Evolutionary conservation across 53 echinoderm and acorn worm species (phyloP).

Genomic region (Henricia sp.): DNA sequence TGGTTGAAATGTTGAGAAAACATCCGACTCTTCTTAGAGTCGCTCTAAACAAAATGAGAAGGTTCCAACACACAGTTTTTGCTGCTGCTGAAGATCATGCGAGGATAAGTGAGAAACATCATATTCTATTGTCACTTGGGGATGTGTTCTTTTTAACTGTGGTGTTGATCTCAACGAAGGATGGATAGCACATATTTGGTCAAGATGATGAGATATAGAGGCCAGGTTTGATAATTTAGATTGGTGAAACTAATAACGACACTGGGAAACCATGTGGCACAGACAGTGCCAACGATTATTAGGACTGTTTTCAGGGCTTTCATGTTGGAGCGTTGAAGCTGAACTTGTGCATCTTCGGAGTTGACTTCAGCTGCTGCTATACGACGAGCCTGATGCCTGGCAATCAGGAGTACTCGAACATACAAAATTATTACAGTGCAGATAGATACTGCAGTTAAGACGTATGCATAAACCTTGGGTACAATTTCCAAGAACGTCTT

Average conservation of each 20-base stretch:
- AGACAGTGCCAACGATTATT: conserved; percentile 6
- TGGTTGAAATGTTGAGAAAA: too few species aligned
- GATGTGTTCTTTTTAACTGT: too few species aligned
- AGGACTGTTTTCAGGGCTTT: conserved; percentile 19
- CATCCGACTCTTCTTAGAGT: too few species aligned
- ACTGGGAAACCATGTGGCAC: not conserved
- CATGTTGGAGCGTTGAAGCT: conserved; percentile 17
- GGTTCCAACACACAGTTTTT: not conserved
- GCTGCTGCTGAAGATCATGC: not conserved
- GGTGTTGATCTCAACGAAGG: not conserved
- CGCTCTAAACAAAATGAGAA: not conserved
- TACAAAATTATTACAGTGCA: not conserved
- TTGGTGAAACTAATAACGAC: too few species aligned
- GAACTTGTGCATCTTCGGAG: conserved; percentile 18
- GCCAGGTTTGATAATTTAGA: too few species aligned
- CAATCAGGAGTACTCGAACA: not conserved
- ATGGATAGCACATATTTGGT: not conserved
- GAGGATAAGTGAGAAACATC: too few species aligned
- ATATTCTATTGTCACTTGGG: too few species aligned
- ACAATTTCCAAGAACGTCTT: too few species aligned
- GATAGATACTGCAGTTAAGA: not conserved
- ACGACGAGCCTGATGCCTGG: conserved; percentile 25
- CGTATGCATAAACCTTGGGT: not conserved
- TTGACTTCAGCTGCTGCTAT: conserved; percentile 34
- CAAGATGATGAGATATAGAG: too few species aligned